phyloP scores from a whole-genome alignment of 2,113 vertebrate genomes.

The Riparia riparia region DNA sequence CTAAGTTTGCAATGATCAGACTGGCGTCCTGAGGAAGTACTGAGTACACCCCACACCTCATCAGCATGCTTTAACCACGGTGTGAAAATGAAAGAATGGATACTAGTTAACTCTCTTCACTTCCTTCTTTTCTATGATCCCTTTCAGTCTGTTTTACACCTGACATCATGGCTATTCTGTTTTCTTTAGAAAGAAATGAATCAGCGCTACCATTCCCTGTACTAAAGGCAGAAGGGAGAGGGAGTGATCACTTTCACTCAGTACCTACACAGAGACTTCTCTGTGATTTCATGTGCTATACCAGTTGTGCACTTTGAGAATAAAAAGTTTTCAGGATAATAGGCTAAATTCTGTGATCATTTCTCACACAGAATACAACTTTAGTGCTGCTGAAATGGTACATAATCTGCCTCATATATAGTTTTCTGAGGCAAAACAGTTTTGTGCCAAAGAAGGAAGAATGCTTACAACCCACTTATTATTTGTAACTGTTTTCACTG shows the following conservation, averaged over 20 bases:
- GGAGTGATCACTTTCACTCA: not conserved
- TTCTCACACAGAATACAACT: not conserved
- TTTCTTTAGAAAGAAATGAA: slow-evolving; percentile 21
- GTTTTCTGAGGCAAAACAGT: not conserved
- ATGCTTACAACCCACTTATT: not conserved
- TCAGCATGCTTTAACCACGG: not conserved
- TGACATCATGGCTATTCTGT: not conserved
- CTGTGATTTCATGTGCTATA: not conserved
- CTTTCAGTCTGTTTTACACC: slow-evolving; percentile 1
- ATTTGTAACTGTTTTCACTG: not conserved
- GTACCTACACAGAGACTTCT: not conserved
- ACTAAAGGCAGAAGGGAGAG: not conserved
- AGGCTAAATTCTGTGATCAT: not conserved
- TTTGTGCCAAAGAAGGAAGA: not conserved
- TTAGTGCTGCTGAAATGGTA: not conserved
- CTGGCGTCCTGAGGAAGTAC: not conserved
- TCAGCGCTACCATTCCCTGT: not conserved
- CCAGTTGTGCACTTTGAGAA: not conserved
- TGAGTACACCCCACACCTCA: not conserved
- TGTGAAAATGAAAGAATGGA: not conserved
- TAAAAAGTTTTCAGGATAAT: not conserved
- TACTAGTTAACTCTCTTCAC: not conserved
- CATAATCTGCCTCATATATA: not conserved
- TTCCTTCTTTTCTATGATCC: not conserved
- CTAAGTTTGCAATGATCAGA: not conserved